Conservation (phyloP, 1,140 invertebrate species). For the Dendroctonus ponderosae region DNA sequence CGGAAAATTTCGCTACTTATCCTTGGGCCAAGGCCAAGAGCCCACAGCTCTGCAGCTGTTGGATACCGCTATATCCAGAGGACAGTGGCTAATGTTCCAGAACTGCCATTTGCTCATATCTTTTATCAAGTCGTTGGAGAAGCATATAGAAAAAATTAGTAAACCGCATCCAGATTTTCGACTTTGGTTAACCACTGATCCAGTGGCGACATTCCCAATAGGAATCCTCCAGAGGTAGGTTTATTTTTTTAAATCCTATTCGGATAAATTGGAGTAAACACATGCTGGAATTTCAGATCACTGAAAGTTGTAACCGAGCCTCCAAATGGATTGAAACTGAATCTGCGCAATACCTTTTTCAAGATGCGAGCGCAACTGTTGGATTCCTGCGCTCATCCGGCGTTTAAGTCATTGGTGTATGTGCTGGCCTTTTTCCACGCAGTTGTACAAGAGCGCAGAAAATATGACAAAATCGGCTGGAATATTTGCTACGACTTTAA, state of each 20-base stretch:
- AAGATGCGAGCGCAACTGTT: conserved; percentile 73
- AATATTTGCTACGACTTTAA: conserved; percentile 92
- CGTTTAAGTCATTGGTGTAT: conserved; percentile 77
- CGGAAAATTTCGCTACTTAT: conserved; percentile 77
- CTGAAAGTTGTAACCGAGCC: conserved; percentile 67
- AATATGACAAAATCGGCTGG: conserved; percentile 92
- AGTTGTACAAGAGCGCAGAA: conserved; percentile 84
- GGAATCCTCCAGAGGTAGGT: conserved; percentile 72
- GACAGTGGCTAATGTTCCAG: conserved; percentile 87
- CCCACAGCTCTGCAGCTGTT: conserved; percentile 71
- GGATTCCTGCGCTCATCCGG: conserved; percentile 68
- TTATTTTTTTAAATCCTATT: conserved; percentile 53
- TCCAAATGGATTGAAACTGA: conserved; percentile 84
- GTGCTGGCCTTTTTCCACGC: conserved; percentile 89
- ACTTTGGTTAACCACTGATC: conserved; percentile 90
- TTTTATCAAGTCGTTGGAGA: conserved; percentile 80
- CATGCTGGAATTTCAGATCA: conserved; percentile 8
- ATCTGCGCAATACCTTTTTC: conserved; percentile 84
- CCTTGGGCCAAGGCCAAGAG: conserved; percentile 87
- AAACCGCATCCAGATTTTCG: conserved; percentile 86
- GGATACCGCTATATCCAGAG: conserved; percentile 69
- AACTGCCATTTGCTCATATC: conserved; percentile 82
- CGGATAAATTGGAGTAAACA: neutral
- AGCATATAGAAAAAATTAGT: conserved; percentile 72
- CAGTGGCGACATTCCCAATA: conserved; percentile 80